Conservation (phyloP, 2,113 vertebrate species). For the Spizaetus ornatus region DNA sequence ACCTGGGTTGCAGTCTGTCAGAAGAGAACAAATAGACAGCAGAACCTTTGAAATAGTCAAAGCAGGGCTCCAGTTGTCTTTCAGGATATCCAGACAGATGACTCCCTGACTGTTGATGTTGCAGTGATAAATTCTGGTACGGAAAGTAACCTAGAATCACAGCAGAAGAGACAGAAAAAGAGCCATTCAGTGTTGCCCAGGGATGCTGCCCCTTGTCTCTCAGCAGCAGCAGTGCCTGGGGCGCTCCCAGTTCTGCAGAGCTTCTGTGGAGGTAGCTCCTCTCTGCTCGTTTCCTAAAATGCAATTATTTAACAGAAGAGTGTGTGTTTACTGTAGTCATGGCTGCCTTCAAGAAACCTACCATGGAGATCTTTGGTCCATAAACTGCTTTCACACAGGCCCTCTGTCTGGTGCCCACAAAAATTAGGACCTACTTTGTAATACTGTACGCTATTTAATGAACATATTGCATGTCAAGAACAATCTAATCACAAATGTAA, state of each 20-base stretch:
- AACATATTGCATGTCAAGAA: not conserved
- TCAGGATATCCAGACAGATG: constrained; percentile 93
- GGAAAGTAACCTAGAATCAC: constrained; percentile 84
- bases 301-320: not conserved
- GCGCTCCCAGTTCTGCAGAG: not conserved
- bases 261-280: not conserved
- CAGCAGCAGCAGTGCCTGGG: not conserved
- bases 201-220: not conserved
- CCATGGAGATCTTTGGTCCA: not conserved
- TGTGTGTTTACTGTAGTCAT: not conserved
- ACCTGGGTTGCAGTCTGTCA: constrained; percentile 93
- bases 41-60: constrained; percentile 93
- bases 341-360: not conserved
- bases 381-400: not conserved
- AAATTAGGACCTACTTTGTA: not conserved
- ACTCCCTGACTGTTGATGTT: constrained; percentile 96
- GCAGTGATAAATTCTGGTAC: constrained; percentile 93
- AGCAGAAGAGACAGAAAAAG: not conserved
- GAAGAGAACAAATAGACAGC: constrained; percentile 91
- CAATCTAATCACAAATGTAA: not conserved
- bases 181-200: not conserved
- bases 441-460: not conserved
- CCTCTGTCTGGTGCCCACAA: not conserved
- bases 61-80: constrained; percentile 93
- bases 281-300: not conserved